Evolutionary conservation across 2,797 vertebrate species (phyloP).

Genomic region (Semaprochilodus insignis): DNA sequence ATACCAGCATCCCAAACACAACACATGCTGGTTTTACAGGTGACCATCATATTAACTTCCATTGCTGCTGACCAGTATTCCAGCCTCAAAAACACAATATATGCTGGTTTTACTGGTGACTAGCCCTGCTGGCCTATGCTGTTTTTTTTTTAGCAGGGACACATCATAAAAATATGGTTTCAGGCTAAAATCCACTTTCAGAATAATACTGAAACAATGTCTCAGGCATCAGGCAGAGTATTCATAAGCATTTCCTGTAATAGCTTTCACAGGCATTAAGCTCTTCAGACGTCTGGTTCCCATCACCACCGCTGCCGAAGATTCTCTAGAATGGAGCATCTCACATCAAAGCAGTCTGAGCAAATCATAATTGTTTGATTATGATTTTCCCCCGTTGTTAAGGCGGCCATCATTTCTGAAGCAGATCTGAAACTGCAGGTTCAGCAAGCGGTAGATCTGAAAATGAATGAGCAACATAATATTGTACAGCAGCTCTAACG

Average conservation of each 20-base stretch:
- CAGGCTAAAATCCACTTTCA: background rate
- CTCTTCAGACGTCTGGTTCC: background rate
- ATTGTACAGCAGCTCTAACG: background rate
- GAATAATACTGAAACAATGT: background rate
- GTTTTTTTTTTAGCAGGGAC: too few species aligned
- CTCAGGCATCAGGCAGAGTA: background rate
- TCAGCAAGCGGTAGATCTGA: background rate
- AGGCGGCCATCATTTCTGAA: background rate
- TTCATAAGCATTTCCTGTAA: background rate
- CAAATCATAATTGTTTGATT: background rate
- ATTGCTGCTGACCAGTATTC: too few species aligned
- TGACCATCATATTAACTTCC: too few species aligned
- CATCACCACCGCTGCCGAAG: background rate
- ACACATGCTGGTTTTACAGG: too few species aligned
- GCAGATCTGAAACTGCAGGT: background rate
- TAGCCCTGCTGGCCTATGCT: too few species aligned
- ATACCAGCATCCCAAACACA: too few species aligned
- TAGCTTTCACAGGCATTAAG: background rate
- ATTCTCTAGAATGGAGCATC: background rate
- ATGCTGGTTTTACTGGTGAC: too few species aligned
- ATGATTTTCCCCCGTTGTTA: background rate
- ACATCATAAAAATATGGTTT: too few species aligned
- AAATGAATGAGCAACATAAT: background rate
- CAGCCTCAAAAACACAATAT: too few species aligned
- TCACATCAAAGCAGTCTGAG: background rate